Evolutionary conservation across 2,888 invertebrate species (phyloP).

Genomic region (Synanthedon vespiformis): DNA sequence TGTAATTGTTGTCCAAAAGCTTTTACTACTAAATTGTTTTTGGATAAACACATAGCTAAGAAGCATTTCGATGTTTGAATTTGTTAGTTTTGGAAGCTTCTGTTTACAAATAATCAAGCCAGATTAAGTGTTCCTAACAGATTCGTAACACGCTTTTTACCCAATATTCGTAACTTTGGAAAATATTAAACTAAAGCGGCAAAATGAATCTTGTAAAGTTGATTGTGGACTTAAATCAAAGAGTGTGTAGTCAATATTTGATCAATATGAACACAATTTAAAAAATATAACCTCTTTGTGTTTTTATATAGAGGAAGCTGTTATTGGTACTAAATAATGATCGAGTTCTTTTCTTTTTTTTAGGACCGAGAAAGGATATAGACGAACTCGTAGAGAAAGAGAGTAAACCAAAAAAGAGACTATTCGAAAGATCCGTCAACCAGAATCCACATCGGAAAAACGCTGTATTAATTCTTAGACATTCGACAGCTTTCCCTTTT

Average conservation of each 20-base stretch:
- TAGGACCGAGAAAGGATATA: conserved; percentile 54
- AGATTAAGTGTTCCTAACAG: too few relatives aligned
- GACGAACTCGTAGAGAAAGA: conserved; percentile 45
- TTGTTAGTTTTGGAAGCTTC: neutral
- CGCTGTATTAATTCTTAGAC: conserved; percentile 51
- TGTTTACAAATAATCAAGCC: too few relatives aligned
- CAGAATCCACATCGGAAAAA: conserved; percentile 62
- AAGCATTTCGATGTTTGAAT: conserved; percentile 55
- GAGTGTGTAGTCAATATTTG: too few relatives aligned
- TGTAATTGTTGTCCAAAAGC: conserved; percentile 65
- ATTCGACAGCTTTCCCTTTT: conserved; percentile 58
- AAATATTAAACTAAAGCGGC: too few relatives aligned
- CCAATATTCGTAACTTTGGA: too few relatives aligned
- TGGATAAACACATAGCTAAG: conserved; percentile 67
- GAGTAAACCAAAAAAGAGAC: conserved; percentile 58
- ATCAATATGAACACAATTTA: too few relatives aligned
- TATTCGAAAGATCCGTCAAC: conserved; percentile 61
- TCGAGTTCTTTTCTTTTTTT: conserved; percentile 58
- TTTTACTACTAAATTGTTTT: conserved; percentile 64
- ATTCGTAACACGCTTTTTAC: too few relatives aligned
- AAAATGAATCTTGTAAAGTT: neutral
- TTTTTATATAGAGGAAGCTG: too few relatives aligned
- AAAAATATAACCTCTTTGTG: too few relatives aligned
- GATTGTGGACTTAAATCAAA: neutral
- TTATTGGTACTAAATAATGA: conserved; percentile 44